Percentiles rank a stretch among this genome's conserved stretches.
Evolutionary conservation across 1,140 invertebrate genomes (phyloP).

Genomic region (Sarcophaga peregrina): DNA sequence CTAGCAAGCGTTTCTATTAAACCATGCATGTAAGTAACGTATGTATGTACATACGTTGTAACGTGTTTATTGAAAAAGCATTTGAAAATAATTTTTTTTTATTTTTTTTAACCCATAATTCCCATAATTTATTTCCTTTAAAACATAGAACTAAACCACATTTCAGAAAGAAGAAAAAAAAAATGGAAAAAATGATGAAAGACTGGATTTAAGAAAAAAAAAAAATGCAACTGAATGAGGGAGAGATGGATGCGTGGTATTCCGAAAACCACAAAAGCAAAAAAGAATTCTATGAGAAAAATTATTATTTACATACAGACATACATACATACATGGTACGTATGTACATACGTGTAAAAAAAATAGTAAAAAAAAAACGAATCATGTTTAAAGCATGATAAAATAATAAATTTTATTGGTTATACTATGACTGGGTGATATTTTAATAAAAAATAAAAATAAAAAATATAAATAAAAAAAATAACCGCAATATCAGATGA

Average conservation of each 20-base stretch:
- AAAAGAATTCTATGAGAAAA: background rate
- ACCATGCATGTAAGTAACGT: too few relatives aligned
- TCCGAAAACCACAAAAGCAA: constrained; percentile 9
- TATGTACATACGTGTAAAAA: too few relatives aligned
- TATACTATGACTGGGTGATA: too few relatives aligned
- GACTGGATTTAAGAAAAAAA: background rate
- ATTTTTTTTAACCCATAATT: background rate
- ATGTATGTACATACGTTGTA: too few relatives aligned
- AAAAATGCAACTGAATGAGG: background rate
- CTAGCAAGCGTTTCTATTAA: too few relatives aligned
- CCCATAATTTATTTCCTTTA: constrained; percentile 8
- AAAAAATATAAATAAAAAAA: background rate
- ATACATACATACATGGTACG: background rate
- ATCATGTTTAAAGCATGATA: too few relatives aligned
- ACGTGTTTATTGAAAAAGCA: background rate
- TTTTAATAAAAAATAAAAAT: too few relatives aligned
- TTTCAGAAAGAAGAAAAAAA: background rate
- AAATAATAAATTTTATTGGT: too few relatives aligned
- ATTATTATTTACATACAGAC: background rate
- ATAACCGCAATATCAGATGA: background rate
- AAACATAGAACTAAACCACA: constrained; percentile 1
- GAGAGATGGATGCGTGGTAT: constrained; percentile 2
- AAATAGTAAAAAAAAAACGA: too few relatives aligned
- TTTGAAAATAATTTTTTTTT: background rate
- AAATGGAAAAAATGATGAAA: background rate